These are phyloP conservation scores for Pterostichus madidus DNA, from an alignment of 2,888 invertebrate species.

Conservation along the genomic window DNA sequence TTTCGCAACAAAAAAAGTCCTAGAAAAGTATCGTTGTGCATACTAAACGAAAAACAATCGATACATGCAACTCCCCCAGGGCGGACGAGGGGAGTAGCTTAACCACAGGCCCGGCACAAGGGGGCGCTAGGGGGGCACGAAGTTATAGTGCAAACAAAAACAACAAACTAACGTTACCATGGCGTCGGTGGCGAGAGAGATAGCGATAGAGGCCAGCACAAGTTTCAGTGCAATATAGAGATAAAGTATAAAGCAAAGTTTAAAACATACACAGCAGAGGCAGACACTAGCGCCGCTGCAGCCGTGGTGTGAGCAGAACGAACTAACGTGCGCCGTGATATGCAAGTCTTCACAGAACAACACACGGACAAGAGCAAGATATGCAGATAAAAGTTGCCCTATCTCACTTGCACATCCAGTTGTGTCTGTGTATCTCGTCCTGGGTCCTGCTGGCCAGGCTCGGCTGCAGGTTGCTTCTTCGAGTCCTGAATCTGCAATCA, in stretches of 20 bases:
- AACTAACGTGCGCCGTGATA: slow-evolving; percentile 61
- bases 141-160: slow-evolving; percentile 62
- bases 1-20: slow-evolving; percentile 54
- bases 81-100: slow-evolving; percentile 2
- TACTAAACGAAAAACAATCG: slow-evolving; percentile 62
- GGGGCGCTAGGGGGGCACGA: slow-evolving; percentile 22
- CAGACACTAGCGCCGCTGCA: slow-evolving; percentile 46
- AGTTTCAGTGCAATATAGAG: slow-evolving; percentile 62
- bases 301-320: slow-evolving; percentile 36
- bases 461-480: not conserved
- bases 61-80: slow-evolving; percentile 49
- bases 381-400: slow-evolving; percentile 66
- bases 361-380: slow-evolving; percentile 66
- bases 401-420: slow-evolving; percentile 47
- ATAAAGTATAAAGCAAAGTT: slow-evolving; percentile 64
- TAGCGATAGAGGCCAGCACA: slow-evolving; percentile 57
- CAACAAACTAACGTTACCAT: slow-evolving; percentile 61
- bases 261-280: slow-evolving; percentile 51
- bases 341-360: slow-evolving; percentile 68
- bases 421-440: slow-evolving; percentile 24
- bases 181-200: slow-evolving; percentile 43
- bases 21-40: slow-evolving; percentile 60
- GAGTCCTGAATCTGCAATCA: not conserved
- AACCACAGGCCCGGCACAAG: slow-evolving; percentile 27
- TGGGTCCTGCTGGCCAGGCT: not conserved